Evolutionary conservation across 2,113 vertebrate genomes (phyloP), one percentile per base, ranked within the genome.

Genomic region (Campylomormyrus numenius): DNA sequence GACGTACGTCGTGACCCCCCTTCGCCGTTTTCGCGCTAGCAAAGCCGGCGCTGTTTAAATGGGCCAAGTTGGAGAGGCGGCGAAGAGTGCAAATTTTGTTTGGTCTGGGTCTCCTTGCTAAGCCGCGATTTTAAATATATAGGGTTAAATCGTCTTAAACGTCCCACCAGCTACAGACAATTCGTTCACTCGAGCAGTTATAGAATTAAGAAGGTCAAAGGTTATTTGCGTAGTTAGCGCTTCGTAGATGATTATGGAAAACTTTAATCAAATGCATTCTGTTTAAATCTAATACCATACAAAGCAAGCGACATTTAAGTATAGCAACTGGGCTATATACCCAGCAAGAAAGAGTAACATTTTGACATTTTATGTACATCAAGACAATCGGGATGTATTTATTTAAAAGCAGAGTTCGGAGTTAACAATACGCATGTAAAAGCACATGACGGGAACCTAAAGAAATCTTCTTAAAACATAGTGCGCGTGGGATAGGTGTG

Each of bases 21-120:
- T 93, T 94, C 50, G 48, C 13, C 88, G 5, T 49, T 46, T 89
- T 31, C 90, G 94, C 96, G 94, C 94, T 92, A 92, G 92, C 93
- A 93, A 92, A 94, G 93, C 94, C 95, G 95, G 96, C 94, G 96
- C 96, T 94, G 95, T 97, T 98, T 97, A 98, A 98, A 97, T 97
- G 98, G 98, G 97, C 97, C 97, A 98, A 45, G 83, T 85, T 85
- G 46, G 83, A 50, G 49, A 87, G 98, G 96, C 96, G 94, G 96
- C 95, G 95, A 95, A 95, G 96, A 96, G 95, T 94, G 95, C 95
- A 95, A 96, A 96, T 95, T 95, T 95, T 96, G 96, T 97, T 97
- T 96, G 97, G 96, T 96, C 95, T 93, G 96, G 94, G 96, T 95
- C 94, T 96, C 92, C 95, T 95, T 97, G 97, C 95, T 97, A 94